Conservation (phyloP, 2,797 vertebrate genomes). For the Sus cebifrons region DNA sequence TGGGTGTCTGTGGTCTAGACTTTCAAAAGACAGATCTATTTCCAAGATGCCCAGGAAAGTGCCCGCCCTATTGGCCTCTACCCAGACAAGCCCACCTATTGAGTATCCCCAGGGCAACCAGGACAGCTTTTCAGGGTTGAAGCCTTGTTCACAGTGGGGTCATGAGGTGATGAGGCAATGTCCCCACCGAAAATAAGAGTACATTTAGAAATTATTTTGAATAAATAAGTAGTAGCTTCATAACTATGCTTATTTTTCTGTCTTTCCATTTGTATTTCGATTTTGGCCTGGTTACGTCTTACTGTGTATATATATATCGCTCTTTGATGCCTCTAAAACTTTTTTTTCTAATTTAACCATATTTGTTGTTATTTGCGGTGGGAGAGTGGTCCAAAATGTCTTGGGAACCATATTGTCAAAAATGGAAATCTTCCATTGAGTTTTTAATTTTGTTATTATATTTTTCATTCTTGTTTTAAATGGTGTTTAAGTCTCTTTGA, state of each 20-base stretch:
- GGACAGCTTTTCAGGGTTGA: neutral
- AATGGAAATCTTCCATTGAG: neutral
- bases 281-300: slow-evolving; percentile 43
- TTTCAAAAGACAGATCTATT: neutral
- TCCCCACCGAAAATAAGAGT: neutral
- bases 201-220: slow-evolving; percentile 10
- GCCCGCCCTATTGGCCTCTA: neutral
- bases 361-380: slow-evolving; percentile 25
- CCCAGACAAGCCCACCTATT: neutral
- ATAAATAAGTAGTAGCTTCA: neutral
- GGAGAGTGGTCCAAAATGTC: neutral
- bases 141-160: neutral
- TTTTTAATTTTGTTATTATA: neutral
- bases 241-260: neutral
- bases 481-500: slow-evolving; percentile 30
- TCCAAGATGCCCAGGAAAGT: neutral
- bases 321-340: neutral
- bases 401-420: neutral
- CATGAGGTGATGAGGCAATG: neutral
- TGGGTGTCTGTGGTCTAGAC: neutral
- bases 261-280: slow-evolving; percentile 21
- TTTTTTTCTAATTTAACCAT: neutral
- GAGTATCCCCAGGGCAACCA: neutral
- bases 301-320: neutral
- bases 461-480: slow-evolving; percentile 57